Evolutionary conservation across 2,797 vertebrate genomes (phyloP).

Genomic region (Cephalopachus bancanus): DNA sequence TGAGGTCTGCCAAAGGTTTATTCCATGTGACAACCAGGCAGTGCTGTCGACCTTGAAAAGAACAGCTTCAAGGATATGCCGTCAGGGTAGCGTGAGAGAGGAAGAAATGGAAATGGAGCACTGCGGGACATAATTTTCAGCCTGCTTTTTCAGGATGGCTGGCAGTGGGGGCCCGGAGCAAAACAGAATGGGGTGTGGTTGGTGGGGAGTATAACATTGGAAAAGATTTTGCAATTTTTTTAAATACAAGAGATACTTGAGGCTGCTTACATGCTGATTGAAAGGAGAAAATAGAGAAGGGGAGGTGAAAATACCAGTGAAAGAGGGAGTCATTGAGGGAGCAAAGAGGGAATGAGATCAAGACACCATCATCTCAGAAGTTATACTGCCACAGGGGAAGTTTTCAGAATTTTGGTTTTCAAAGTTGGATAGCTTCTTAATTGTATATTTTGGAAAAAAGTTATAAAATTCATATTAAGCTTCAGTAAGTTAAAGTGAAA

Average conservation of each 20-base stretch:
- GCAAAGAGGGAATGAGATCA: not conserved
- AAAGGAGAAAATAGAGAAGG: not conserved
- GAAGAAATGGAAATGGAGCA: not conserved
- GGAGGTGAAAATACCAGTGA: not conserved
- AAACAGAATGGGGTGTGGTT: accelerated
- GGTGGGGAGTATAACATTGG: not conserved
- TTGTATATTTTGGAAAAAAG: not conserved
- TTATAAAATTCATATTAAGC: not conserved
- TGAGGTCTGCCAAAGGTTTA: not conserved
- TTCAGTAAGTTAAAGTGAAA: conserved; percentile 22
- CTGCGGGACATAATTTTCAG: accelerated
- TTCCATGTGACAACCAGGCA: not conserved
- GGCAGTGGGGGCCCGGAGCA: too few species aligned
- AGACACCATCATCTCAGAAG: not conserved
- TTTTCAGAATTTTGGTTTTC: conserved; percentile 43
- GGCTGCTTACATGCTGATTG: not conserved
- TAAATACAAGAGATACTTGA: not conserved
- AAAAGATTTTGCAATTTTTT: not conserved
- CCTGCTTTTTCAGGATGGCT: not conserved
- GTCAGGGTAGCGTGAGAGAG: not conserved
- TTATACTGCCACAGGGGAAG: not conserved
- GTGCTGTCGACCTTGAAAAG: not conserved
- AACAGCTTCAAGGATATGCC: not conserved
- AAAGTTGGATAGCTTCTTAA: conserved; percentile 38
- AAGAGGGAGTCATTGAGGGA: not conserved